Evolutionary conservation across 1,140 invertebrate genomes (phyloP).

Genomic region (Leptopilina clavipes): DNA sequence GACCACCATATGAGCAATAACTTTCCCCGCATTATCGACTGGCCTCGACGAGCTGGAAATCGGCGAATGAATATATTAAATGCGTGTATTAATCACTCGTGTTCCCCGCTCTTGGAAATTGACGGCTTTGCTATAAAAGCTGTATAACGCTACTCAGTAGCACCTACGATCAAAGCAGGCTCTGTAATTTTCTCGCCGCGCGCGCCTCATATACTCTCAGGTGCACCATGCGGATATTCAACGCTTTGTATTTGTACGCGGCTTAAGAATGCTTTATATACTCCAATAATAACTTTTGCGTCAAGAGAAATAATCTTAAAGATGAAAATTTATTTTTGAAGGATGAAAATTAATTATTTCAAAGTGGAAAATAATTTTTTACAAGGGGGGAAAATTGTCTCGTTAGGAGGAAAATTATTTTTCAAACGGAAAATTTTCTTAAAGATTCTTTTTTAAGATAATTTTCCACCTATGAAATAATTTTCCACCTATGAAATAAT

Average conservation of each 20-base stretch:
- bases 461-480: too few species aligned
- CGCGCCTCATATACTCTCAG: background rate
- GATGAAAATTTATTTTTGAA: too few species aligned
- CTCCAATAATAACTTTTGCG: background rate
- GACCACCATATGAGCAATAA: slow-evolving; percentile 14
- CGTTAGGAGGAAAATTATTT: too few species aligned
- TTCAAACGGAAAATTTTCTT: too few species aligned
- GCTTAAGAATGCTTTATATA: background rate
- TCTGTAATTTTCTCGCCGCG: slow-evolving; percentile 31
- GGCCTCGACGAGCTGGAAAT: slow-evolving; percentile 15
- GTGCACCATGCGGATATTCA: slow-evolving; percentile 11
- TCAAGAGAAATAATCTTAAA: background rate
- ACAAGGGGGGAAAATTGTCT: too few species aligned
- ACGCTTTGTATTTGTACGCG: background rate
- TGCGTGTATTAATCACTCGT: slow-evolving; percentile 26
- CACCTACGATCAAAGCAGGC: slow-evolving; percentile 15
- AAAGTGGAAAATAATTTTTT: too few species aligned
- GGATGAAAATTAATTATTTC: too few species aligned
- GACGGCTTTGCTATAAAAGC: background rate
- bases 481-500: too few species aligned
- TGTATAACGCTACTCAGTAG: background rate
- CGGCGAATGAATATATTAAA: slow-evolving; percentile 25
- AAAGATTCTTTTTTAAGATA: too few species aligned
- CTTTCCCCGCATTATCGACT: background rate
- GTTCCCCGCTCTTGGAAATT: slow-evolving; percentile 27